Conservation (phyloP, 2,797 vertebrate species). For the Helarctos malayanus region DNA sequence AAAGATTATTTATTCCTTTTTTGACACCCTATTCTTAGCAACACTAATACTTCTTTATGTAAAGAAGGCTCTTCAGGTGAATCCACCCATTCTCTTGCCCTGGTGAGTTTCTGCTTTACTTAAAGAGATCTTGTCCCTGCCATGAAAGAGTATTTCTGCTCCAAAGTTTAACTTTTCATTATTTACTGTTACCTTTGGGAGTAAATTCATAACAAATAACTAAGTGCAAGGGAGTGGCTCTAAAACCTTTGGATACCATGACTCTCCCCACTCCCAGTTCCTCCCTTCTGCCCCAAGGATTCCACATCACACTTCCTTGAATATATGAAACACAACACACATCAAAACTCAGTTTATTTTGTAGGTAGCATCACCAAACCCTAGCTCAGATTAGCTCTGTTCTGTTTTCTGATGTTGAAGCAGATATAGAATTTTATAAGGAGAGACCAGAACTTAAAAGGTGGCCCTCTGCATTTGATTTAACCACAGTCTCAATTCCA, state of each 20-base stretch:
- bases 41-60: not conserved
- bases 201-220: slow-evolving; percentile 51
- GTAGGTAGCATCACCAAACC: not conserved
- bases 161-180: slow-evolving; percentile 49
- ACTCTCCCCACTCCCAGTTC: not conserved
- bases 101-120: slow-evolving; percentile 30
- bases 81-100: not conserved
- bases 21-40: not conserved
- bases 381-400: not conserved
- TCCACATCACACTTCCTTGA: not conserved
- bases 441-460: slow-evolving; percentile 41
- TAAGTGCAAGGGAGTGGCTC: not conserved
- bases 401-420: not conserved
- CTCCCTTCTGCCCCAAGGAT: not conserved
- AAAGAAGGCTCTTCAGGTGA: not conserved
- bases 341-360: slow-evolving; percentile 28
- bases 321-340: not conserved
- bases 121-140: slow-evolving; percentile 7
- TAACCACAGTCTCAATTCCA: not conserved
- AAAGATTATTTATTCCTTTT: slow-evolving; percentile 33
- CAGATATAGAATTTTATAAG: slow-evolving; percentile 23
- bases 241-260: not conserved
- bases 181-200: slow-evolving; percentile 42
- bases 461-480: not conserved
- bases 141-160: slow-evolving; percentile 15